Evolutionary conservation across 2,888 invertebrate genomes (phyloP), one percentile per base, ranked within the genome.

Genomic region (Eulithis testata): DNA sequence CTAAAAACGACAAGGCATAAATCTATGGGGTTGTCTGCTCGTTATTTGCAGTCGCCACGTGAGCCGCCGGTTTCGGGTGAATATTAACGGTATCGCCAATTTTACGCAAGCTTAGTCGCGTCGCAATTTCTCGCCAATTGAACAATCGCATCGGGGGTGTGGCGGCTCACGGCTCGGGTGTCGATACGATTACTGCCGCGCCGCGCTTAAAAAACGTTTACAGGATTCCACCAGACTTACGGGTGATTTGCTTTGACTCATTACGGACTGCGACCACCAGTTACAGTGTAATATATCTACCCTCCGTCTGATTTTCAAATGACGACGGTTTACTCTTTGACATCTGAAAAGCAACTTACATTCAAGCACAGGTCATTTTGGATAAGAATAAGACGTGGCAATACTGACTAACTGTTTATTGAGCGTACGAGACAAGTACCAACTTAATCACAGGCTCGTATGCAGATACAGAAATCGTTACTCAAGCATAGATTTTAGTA

Each of bases 21-120:
- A 92, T 93, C 90, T 87, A 89, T 86, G 81, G 88, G 85, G 82
- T 80, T 86, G 89, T 89, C 89, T 84, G 83, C 87, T 88, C 85
- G 91, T 92, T 91, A 91, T 91, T 92, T 90, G 91, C 89, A 90
- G 92, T 90, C 90, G 88, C 91, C 89, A 90, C 90, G 91, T 91
- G 90, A 90, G 88, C 86, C 88, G 83, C 82, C 79, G 84, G 89
- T 91, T 91, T 91, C 88, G 89, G 93, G 90, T 92, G 92, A 93
- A 92, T 93, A 93, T 93, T 93, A 93, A 92, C 91, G 90, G 91
- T 92, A 92, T 91, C 91, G 90, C 88, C 93, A 91, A 93, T 93
- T 93, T 92, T 93, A 90, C 90, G 86, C 86, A 83, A 91, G 91
- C 87, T 92, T 91, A 91, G 85, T 83, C 87, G 81, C 91, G 89